These are phyloP conservation scores for Scaptomyza montana DNA, from an alignment of 1,140 invertebrate genomes.

Conservation along the genomic window DNA sequence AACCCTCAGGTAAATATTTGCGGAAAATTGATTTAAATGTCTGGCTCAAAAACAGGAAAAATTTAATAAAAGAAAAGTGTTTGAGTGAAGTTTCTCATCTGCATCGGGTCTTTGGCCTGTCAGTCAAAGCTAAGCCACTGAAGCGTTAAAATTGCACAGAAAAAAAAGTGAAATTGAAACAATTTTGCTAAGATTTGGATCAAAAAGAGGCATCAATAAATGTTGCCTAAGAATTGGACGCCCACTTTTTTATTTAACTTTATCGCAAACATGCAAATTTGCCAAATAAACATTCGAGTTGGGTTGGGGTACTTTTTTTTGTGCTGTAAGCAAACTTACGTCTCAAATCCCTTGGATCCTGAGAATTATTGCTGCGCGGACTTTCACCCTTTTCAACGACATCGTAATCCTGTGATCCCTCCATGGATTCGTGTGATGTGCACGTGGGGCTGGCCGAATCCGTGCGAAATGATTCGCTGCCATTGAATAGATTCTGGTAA, in stretches of 20 bases:
- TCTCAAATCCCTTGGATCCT: constrained; percentile 83
- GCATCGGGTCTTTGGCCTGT: constrained; percentile 47
- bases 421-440: constrained; percentile 83
- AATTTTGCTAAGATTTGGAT: constrained; percentile 75
- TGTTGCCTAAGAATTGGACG: not conserved
- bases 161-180: constrained; percentile 74
- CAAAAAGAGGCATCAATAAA: constrained; percentile 49
- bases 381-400: constrained; percentile 84
- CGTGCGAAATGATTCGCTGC: constrained; percentile 83
- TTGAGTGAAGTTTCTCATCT: constrained; percentile 27
- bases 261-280: constrained; percentile 75
- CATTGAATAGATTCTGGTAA: constrained; percentile 81
- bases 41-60: constrained; percentile 5
- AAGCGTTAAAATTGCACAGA: constrained; percentile 80
- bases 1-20: constrained; percentile 58
- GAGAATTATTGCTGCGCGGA: constrained; percentile 83
- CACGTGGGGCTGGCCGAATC: constrained; percentile 83
- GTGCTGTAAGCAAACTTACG: constrained; percentile 69
- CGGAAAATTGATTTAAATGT: constrained; percentile 51
- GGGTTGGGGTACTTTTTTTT: not conserved
- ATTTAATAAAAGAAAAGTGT: constrained; percentile 46
- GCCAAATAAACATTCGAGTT: constrained; percentile 49
- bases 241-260: constrained; percentile 30
- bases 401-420: constrained; percentile 84
- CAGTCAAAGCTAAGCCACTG: constrained; percentile 78